Evolutionary conservation across 2,888 invertebrate genomes (phyloP).

Genomic region (Euzetes globulus): DNA sequence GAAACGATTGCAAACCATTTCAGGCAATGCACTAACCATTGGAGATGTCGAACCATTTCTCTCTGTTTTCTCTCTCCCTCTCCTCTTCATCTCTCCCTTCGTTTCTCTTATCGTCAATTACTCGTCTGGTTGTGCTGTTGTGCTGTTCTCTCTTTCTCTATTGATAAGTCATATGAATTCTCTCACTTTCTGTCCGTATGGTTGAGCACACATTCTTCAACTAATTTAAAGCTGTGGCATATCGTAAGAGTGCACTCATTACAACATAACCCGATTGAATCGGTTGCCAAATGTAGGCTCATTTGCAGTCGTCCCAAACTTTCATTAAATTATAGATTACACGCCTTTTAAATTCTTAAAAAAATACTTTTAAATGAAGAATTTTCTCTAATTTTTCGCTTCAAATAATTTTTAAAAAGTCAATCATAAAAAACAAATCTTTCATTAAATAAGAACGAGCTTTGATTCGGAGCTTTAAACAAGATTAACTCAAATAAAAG

Average conservation of each 20-base stretch:
- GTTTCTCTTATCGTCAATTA: too few species aligned
- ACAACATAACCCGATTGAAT: neutral
- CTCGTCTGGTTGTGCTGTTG: neutral
- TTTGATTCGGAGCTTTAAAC: too few species aligned
- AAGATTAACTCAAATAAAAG: too few species aligned
- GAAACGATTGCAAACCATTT: neutral
- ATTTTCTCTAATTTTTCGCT: too few species aligned
- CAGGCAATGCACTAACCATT: neutral
- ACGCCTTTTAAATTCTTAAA: too few species aligned
- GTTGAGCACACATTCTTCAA: neutral
- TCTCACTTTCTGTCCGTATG: neutral
- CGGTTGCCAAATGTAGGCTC: neutral
- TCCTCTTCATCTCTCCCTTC: neutral
- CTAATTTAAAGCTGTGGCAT: slow-evolving; percentile 14
- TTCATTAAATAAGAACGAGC: too few species aligned
- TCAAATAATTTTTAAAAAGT: too few species aligned
- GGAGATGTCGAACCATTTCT: neutral
- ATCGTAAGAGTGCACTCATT: neutral
- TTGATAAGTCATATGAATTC: neutral
- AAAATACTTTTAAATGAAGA: too few species aligned
- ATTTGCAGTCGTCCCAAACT: too few species aligned
- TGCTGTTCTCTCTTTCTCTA: neutral
- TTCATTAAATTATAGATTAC: too few species aligned
- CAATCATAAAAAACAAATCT: too few species aligned
- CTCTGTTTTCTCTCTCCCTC: neutral